Conservation (phyloP, 2,797 vertebrate species). For the Tokudaia muenninki region DNA sequence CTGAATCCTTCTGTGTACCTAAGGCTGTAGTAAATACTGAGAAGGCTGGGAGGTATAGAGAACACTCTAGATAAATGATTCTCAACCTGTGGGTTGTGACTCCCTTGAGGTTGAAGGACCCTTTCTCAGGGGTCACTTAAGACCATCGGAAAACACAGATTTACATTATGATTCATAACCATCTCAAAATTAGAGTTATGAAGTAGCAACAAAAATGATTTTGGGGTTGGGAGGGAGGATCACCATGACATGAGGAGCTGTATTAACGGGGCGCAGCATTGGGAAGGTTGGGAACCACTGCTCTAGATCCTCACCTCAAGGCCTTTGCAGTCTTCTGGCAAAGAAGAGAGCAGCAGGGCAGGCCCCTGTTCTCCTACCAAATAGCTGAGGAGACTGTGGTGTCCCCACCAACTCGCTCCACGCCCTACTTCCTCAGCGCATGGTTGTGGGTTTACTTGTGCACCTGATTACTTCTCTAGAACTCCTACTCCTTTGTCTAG, state of each 20-base stretch:
- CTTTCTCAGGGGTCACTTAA: not conserved
- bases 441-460: not conserved
- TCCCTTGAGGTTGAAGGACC: not conserved
- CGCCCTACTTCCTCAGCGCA: not conserved
- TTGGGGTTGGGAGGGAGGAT: not conserved
- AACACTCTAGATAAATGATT: not conserved
- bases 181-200: not conserved
- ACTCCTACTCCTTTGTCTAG: not conserved
- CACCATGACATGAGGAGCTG: not conserved
- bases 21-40: not conserved
- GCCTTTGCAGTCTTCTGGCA: no score
- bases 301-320: not conserved
- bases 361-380: not conserved
- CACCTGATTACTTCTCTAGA: not conserved
- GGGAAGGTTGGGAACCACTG: not conserved
- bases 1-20: not conserved
- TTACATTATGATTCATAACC: not conserved
- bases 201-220: not conserved
- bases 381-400: fast-evolving
- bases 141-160: not conserved
- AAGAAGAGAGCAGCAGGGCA: not conserved
- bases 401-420: no score
- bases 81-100: not conserved
- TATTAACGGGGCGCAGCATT: not conserved
- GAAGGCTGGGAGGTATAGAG: not conserved